phyloP scores from a whole-genome alignment of 2,888 invertebrate species.

The Mechanitis messenoides region DNA sequence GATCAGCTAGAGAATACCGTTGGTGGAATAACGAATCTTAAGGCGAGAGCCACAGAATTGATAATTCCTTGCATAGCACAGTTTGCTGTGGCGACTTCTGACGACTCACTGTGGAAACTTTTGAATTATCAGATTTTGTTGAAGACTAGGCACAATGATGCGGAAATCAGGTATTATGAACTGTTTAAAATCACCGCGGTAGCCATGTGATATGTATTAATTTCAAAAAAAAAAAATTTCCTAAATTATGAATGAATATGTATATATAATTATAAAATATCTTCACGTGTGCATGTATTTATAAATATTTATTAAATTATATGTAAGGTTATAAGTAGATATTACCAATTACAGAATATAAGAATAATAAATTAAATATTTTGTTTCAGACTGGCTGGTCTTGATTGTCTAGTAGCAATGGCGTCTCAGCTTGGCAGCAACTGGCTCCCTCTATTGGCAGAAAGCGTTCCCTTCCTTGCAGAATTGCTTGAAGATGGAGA shows the following conservation, averaged over 20 bases:
- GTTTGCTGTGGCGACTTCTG: conserved; percentile 87
- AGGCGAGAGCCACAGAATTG: conserved; percentile 75
- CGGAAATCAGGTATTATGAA: conserved; percentile 77
- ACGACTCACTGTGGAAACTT: conserved; percentile 92
- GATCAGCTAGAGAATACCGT: conserved; percentile 90
- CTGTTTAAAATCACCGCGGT: no score
- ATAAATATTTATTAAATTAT: no score
- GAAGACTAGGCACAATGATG: conserved; percentile 87
- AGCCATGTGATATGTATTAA: no score
- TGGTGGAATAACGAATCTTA: conserved; percentile 78
- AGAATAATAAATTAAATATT: neutral
- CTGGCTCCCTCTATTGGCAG: conserved; percentile 91
- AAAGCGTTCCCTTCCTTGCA: conserved; percentile 95
- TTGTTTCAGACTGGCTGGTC: conserved; percentile 77
- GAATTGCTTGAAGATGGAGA: conserved; percentile 95
- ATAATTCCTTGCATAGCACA: conserved; percentile 89
- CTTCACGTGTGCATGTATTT: no score
- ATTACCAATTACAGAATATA: neutral
- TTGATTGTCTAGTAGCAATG: conserved; percentile 85
- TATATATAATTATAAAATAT: no score
- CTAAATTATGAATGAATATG: no score
- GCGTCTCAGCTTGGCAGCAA: conserved; percentile 91
- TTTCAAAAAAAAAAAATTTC: no score
- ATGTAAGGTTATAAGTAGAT: no score
- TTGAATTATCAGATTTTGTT: conserved; percentile 92